Evolutionary conservation across 2,113 vertebrate species (phyloP), one percentile per base, ranked within the genome.

Genomic region (Upupa epops): DNA sequence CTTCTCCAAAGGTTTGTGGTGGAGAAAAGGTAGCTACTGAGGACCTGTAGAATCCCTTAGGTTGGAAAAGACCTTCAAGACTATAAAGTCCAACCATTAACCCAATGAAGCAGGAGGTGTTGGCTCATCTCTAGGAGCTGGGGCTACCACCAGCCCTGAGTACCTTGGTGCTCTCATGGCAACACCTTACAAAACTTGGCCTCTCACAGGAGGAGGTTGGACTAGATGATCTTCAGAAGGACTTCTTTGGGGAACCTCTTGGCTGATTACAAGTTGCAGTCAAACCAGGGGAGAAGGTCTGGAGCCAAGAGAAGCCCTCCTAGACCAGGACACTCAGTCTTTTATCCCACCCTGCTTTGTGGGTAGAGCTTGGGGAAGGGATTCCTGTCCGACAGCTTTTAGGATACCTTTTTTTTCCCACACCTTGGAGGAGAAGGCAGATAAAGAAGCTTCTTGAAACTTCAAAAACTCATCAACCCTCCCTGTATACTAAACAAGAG

Each of bases 401-500:
- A 80, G 18, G 86, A 68, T 94, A 73, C 20, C 31, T 80, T 77
- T 66, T 91, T 77, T 96, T 95, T 96, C 86, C 93, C 93, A 94
- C 86, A 83, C 76, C 83, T 89, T 71, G 46, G 66, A 75, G 78
- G 78, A 45, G 52, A 83, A 89, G 55, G 69, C 88, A 91, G 80
- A 94, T 92, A 88, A 83, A 90, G 56, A 42, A 26, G 42, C 32
- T 78, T 83, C 85, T 95, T 88, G 91, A 84, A 93, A 96, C 96
- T 96, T 94, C 83, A 96, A 96, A 95, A 96, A 94, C 92, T 93
- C 95, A 96, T 96, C 96, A 94, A 13, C 94, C 87, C 92, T 69
- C 93, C 42, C 46, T 94, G 87, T 92, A 95, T 96, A 93, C 94
- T 94, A 93, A 96, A 96, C 95, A 96, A 92, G 95, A 96, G 96